Percentiles rank a stretch among this genome's conserved stretches.
phyloP scores from a whole-genome alignment of 2,797 vertebrate species.

The Amniataba percoides region DNA sequence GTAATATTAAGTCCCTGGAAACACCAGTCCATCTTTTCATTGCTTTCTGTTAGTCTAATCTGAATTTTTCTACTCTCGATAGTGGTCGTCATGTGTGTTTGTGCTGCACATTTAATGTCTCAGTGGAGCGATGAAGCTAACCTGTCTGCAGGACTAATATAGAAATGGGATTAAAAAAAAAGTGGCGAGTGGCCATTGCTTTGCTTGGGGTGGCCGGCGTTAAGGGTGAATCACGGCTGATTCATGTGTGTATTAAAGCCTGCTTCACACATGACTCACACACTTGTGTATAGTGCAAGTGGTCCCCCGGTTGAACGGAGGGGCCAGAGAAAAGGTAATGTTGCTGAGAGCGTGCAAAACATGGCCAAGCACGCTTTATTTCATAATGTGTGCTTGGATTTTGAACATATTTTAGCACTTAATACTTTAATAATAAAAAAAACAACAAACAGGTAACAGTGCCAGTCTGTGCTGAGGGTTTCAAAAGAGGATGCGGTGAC shows the following conservation, averaged over 20 bases:
- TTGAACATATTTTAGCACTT: background rate
- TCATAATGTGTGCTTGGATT: background rate
- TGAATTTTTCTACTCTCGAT: background rate
- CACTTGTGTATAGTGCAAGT: slow-evolving; percentile 59
- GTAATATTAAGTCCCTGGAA: slow-evolving; percentile 12
- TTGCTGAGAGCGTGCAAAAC: slow-evolving; percentile 23
- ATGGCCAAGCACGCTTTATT: slow-evolving; percentile 13
- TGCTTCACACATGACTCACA: slow-evolving; percentile 68
- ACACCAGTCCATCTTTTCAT: background rate
- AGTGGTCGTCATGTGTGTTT: slow-evolving; percentile 9
- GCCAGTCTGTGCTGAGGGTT: background rate
- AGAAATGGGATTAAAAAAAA: slow-evolving; percentile 51
- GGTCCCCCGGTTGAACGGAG: slow-evolving; percentile 55
- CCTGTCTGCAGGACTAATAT: slow-evolving; percentile 53
- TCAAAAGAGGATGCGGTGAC: slow-evolving; percentile 5
- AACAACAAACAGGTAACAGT: background rate
- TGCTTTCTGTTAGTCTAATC: background rate
- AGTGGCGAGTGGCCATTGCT: slow-evolving; percentile 51
- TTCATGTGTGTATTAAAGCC: slow-evolving; percentile 59
- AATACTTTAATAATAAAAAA: background rate
- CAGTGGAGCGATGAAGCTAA: slow-evolving; percentile 30
- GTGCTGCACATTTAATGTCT: slow-evolving; percentile 15
- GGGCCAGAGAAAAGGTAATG: slow-evolving; percentile 33
- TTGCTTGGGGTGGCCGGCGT: slow-evolving; percentile 61
- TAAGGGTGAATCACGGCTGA: slow-evolving; percentile 72